Evolutionary conservation across 2,797 vertebrate species (phyloP).

Genomic region (Anguilla obscura): DNA sequence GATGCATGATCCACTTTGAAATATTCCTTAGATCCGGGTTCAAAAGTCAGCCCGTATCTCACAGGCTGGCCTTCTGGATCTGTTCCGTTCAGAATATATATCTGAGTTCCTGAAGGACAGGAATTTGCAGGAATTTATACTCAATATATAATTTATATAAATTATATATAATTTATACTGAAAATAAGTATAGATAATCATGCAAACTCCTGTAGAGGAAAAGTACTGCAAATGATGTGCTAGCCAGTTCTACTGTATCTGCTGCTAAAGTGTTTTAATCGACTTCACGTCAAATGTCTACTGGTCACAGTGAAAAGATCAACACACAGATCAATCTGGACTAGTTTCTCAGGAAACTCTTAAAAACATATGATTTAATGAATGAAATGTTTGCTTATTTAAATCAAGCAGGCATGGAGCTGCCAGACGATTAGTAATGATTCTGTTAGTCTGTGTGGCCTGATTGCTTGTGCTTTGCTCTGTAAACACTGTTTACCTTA

Average conservation of each 20-base stretch:
- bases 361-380: neutral
- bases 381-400: neutral
- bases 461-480: neutral
- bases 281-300: neutral
- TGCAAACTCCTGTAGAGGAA: neutral
- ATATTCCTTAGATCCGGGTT: slow-evolving; percentile 79
- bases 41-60: slow-evolving; percentile 83
- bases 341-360: neutral
- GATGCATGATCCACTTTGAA: slow-evolving; percentile 81
- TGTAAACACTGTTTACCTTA: slow-evolving; percentile 41
- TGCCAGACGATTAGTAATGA: neutral
- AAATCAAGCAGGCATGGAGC: neutral
- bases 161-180: neutral
- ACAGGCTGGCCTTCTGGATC: slow-evolving; percentile 87
- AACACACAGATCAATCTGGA: neutral
- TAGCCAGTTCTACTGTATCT: too few relatives aligned
- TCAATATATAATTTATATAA: too few relatives aligned
- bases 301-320: neutral
- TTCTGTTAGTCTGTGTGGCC: neutral
- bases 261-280: neutral
- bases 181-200: neutral
- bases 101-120: slow-evolving; percentile 76
- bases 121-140: neutral
- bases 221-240: too few relatives aligned
- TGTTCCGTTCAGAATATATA: slow-evolving; percentile 90